phyloP scores from a whole-genome alignment of 2,113 vertebrate species.

The Sterrhoptilus dennistouni region DNA sequence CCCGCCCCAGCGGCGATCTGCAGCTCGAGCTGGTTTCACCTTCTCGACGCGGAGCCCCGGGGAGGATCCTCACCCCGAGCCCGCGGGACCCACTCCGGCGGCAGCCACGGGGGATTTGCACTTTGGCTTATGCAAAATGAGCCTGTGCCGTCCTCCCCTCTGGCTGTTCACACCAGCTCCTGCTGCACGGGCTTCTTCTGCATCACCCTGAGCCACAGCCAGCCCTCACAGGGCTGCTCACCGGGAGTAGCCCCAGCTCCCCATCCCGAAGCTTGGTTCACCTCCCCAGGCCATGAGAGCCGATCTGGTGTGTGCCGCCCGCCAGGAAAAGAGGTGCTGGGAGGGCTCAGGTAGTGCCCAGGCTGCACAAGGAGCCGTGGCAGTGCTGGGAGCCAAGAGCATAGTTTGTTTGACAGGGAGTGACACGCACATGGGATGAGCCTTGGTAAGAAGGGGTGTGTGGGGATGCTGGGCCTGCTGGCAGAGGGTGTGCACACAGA shows the following conservation, averaged over 20 bases:
- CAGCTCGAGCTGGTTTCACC: slow-evolving; percentile 14
- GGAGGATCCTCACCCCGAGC: neutral
- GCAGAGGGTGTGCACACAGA: neutral
- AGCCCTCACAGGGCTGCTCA: fast-evolving
- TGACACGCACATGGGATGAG: fast-evolving
- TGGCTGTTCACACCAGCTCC: neutral
- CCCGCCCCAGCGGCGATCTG: slow-evolving; percentile 15
- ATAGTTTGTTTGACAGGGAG: fast-evolving
- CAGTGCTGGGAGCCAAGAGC: fast-evolving
- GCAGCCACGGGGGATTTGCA: neutral
- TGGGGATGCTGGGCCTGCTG: neutral
- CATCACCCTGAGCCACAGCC: fast-evolving
- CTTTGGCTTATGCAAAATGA: neutral
- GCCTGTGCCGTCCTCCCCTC: neutral
- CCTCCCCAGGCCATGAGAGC: neutral
- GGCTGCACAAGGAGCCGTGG: neutral
- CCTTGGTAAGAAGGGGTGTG: neutral
- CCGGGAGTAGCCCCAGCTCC: fast-evolving
- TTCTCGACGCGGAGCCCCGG: neutral
- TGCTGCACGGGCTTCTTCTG: neutral
- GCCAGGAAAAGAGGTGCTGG: neutral
- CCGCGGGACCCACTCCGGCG: neutral
- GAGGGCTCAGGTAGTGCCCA: neutral
- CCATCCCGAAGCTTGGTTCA: neutral
- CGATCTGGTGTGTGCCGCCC: fast-evolving